These are phyloP conservation scores for Pristionchus entomophagus DNA, from an alignment of 2,888 invertebrate species.

Conservation along the genomic window DNA sequence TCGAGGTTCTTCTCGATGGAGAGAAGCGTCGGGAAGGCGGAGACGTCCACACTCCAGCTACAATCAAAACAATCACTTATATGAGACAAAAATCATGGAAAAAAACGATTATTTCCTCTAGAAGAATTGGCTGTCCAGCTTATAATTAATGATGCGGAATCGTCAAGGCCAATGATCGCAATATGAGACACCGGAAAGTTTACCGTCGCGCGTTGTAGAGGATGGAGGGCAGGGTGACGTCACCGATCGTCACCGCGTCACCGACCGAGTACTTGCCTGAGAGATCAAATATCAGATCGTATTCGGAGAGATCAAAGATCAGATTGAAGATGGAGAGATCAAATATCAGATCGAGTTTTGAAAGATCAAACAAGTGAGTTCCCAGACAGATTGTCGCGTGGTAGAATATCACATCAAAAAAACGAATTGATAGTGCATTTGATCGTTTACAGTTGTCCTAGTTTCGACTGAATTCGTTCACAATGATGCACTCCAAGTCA, in stretches of 20 bases:
- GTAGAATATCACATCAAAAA: too few relatives aligned
- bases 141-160: background rate
- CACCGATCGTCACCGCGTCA: conserved; percentile 92
- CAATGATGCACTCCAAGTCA: conserved; percentile 53
- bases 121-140: too few relatives aligned
- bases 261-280: conserved; percentile 82
- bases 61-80: background rate
- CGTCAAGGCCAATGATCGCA: background rate
- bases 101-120: too few relatives aligned
- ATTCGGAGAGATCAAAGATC: background rate
- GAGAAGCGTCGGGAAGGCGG: background rate
- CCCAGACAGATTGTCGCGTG: too few relatives aligned
- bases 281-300: background rate
- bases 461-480: too few relatives aligned
- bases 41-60: conserved; percentile 22
- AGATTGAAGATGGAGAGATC: too few relatives aligned
- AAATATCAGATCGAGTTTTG: background rate
- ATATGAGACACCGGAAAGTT: too few relatives aligned
- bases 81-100: too few relatives aligned
- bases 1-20: conserved; percentile 7
- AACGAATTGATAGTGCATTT: too few relatives aligned
- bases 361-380: background rate
- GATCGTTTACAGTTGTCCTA: too few relatives aligned
- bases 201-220: conserved; percentile 93
- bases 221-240: conserved; percentile 95